Base-by-base conservation (phyloP, 2,797 vertebrate species). In the Myotis planiceps region DNA sequence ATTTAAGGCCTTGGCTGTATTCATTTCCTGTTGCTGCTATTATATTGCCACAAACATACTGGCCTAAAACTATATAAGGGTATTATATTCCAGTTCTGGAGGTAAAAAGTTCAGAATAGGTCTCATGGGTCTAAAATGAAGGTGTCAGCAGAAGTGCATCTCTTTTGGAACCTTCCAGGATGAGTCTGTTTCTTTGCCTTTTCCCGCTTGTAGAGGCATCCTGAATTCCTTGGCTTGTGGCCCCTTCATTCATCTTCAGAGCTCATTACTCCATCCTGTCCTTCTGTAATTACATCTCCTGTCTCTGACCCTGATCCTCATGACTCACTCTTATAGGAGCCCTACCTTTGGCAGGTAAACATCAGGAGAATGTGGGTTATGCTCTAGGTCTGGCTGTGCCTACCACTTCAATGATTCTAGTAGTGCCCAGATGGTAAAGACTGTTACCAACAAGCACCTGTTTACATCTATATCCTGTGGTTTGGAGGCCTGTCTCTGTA, bases 401-500 rank as follows among this genome's bases (percentile, higher is more conserved):
- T 71, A 32, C 51, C 27, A 19, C 60, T 79, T 14, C 5, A 87
- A 25, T 23, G 51, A 82, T 60, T 65, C 8, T 27, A 84, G 15
- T 25, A 76, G 34, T 49, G 32, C 6, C 18, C 37, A 79, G 18
- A 69, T 58, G 42, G n/a, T 39, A 53, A 58, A 71, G 71, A 37
- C 15, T 42, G 66, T 58, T 74, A 4, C 87, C 55, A 80, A 14
- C 2, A 63, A 29, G 19, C 32, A 60, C 47, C 14, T 58, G 68
- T 7, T 76, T 15, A 25, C 21, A 25, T 27, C 32, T 63, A 21
- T 4, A 37, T 86, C 86, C 58, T 90, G 32, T 3, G 60, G 94
- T 90, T 96, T 90, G 60, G 68, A n/a, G 76, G 58, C 45, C 89
- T 74, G 23, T 83, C 92, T 69, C 8, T 79, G 2, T 89, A 85